Base-by-base conservation (phyloP, 1,140 invertebrate species). In the Chymomyza costata region DNA sequence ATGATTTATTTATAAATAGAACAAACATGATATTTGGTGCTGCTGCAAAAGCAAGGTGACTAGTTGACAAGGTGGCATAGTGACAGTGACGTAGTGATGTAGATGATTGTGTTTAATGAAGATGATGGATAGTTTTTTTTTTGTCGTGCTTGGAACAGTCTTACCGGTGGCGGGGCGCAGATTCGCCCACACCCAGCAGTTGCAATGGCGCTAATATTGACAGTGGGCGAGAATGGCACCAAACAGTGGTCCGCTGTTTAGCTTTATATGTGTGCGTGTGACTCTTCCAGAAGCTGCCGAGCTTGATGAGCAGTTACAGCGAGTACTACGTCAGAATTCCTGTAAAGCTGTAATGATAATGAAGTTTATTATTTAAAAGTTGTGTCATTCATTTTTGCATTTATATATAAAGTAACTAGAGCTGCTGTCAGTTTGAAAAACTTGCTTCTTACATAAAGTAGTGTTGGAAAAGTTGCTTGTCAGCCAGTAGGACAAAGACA, bases 141-240 rank as follows among this genome's bases (percentile, higher is more conserved):
- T 28, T 5, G 5, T 28, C 53, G 25, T 39, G 37, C 54, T 55
- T 39, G 65, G 57, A 44, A 54, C 46, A 54, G 53, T 49, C 82
- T 85, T 85, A 85, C 84, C 83, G 78, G 82, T 67, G 84, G 82
- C 70, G 84, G 84, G 84, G 84, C 84, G 82, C 84, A 85, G 68
- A 85, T 84, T 85, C 84, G 84, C 84, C 84, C 84, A 84, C 84
- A 85, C 84, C 83, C 84, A 74, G 78, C 84, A 65, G 82, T 85
- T 67, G 84, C 80, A 59, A 85, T 84, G 67, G 84, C 80, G 68
- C 84, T 85, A 83, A 85, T 85, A 85, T 85, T 85, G 84, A 83
- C 74, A 69, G 64, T 55, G 66, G 61, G 57, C 63, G 49, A 59
- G 35, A 56, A 82, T 57, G 55, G 49, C 58, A 54, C 65, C 52